phyloP scores from a whole-genome alignment of 1,140 invertebrate species.

The Teleogryllus occipitalis region DNA sequence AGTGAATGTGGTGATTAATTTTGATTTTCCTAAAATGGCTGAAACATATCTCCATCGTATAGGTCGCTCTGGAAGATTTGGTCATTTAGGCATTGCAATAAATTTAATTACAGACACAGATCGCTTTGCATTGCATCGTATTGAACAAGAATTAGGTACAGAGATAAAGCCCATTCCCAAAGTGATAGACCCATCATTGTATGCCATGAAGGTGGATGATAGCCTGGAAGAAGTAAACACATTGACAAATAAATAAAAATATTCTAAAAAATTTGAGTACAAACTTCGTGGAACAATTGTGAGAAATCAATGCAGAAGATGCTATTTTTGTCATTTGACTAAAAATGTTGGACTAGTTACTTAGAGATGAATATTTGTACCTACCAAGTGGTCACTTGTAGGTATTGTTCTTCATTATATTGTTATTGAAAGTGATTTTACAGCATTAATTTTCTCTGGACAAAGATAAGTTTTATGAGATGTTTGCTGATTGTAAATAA shows the following conservation, averaged over 20 bases:
- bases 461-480: no score
- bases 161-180: constrained; percentile 99
- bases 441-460: no score
- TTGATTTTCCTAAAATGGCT: constrained; percentile 99
- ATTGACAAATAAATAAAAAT: constrained; percentile 37
- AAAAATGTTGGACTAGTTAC: no score
- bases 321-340: no score
- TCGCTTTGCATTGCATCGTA: constrained; percentile 92
- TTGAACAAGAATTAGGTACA: constrained; percentile 96
- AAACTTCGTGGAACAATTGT: no score
- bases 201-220: constrained; percentile 74
- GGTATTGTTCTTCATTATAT: no score
- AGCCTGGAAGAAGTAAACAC: constrained; percentile 43
- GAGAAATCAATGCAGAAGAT: no score
- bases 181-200: constrained; percentile 93
- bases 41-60: constrained; percentile 99
- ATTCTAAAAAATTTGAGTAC: no score
- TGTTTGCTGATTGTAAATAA: no score
- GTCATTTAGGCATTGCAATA: constrained; percentile 97
- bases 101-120: constrained; percentile 99
- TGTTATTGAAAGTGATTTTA: no score
- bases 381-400: no score
- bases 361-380: no score
- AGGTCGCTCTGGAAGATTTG: constrained; percentile 96
- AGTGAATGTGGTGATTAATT: constrained; percentile 99